These are phyloP conservation scores for Agrilus mali DNA, from an alignment of 2,888 invertebrate species.

Conservation along the genomic window DNA sequence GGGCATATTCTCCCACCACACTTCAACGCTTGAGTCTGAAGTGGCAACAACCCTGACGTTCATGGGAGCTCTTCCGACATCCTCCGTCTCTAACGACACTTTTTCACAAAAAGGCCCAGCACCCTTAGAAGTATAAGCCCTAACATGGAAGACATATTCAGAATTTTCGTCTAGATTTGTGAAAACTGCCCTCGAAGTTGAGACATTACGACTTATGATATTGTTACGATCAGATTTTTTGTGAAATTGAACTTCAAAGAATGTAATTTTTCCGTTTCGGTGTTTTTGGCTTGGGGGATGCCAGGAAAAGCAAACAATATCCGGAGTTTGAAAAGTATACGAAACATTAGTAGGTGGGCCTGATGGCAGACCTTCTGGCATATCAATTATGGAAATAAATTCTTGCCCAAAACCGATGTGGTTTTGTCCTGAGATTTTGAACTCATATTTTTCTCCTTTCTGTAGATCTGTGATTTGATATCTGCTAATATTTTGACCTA, in stretches of 20 bases:
- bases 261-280: slow-evolving; percentile 85
- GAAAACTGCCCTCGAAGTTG: slow-evolving; percentile 69
- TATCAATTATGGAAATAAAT: slow-evolving; percentile 77
- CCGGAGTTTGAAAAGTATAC: slow-evolving; percentile 81
- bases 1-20: slow-evolving; percentile 91
- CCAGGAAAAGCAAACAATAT: slow-evolving; percentile 85
- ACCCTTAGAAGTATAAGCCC: slow-evolving; percentile 82
- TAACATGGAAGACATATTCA: slow-evolving; percentile 86
- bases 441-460: slow-evolving; percentile 89
- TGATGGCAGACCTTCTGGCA: slow-evolving; percentile 87
- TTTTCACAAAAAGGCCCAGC: slow-evolving; percentile 86
- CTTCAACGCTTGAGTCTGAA: slow-evolving; percentile 84
- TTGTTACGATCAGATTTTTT: slow-evolving; percentile 76
- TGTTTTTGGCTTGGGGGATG: slow-evolving; percentile 73
- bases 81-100: slow-evolving; percentile 68
- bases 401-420: slow-evolving; percentile 91
- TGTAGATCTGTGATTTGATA: slow-evolving; percentile 71
- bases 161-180: slow-evolving; percentile 85
- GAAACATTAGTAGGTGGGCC: slow-evolving; percentile 77
- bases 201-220: slow-evolving; percentile 63
- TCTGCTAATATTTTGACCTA: slow-evolving; percentile 46
- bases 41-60: slow-evolving; percentile 84
- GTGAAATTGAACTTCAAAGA: slow-evolving; percentile 86
- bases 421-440: slow-evolving; percentile 90
- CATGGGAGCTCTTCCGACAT: slow-evolving; percentile 88